A percentile compares a stretch with the other conserved stretches of the same genome.
phyloP scores from a whole-genome alignment of 2,888 invertebrate genomes.

The Ametastegia equiseti region DNA sequence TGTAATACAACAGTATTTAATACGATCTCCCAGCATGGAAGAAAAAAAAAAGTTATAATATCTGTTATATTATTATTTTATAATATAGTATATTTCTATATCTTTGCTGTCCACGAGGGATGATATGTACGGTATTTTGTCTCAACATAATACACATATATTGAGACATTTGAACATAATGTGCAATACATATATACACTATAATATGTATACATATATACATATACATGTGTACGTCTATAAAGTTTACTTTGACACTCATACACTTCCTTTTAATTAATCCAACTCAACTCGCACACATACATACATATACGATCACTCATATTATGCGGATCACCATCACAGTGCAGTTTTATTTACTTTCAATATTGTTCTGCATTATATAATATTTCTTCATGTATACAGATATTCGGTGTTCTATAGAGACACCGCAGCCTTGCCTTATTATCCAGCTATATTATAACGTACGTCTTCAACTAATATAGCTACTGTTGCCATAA shows the following conservation, averaged over 20 bases:
- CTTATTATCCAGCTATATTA: neutral
- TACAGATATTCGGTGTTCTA: neutral
- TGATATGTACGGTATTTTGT: constrained; percentile 39
- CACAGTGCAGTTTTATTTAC: constrained; percentile 19
- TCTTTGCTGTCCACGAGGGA: constrained; percentile 15
- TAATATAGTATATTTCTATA: neutral
- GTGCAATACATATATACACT: constrained; percentile 33
- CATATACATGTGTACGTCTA: neutral
- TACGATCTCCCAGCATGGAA: neutral
- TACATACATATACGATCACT: neutral
- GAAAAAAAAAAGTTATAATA: neutral
- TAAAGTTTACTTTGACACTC: neutral
- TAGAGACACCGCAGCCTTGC: neutral
- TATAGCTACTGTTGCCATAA: neutral
- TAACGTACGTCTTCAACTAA: neutral
- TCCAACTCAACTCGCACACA: neutral
- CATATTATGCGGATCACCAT: constrained; percentile 6
- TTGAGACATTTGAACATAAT: constrained; percentile 28
- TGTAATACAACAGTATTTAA: constrained; percentile 32
- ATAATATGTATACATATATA: constrained; percentile 4
- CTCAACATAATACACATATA: constrained; percentile 8
- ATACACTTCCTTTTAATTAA: neutral
- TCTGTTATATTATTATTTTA: neutral
- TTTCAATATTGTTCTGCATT: neutral
- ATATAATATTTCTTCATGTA: neutral